Evolutionary conservation across 2,888 invertebrate genomes (phyloP), one percentile per base, ranked within the genome.

Genomic region (Pollenia angustigena): DNA sequence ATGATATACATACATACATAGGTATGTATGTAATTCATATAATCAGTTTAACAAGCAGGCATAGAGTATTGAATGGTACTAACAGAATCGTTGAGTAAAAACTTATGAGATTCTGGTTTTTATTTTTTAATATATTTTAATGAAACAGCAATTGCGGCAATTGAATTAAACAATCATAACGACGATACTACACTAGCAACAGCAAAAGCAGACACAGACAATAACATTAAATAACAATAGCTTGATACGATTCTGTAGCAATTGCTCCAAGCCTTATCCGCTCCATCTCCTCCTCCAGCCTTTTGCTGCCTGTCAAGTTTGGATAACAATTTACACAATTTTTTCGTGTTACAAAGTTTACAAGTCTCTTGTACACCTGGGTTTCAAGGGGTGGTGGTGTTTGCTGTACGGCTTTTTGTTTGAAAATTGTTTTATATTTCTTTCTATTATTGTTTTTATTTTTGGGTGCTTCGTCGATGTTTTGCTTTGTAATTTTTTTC

Each of bases 91-190:
- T 46, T n/a, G 52, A 68, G 12, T 18, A 75, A 72, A 58, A 16
- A 32, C 32, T 32, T 46, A 68, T 81, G 60, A n/a, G 54, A 82
- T 82, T 85, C 46, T 68, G 60, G 62, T 44, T 69, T 69, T 4
- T 40, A 44, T 52, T 76, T 46, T 58, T 44, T 75, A 11, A 50
- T 50, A 14, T 52, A 64, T 54, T 78, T 69, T 42, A 75, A 80
- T 66, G 46, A 80, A 64, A 48, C 56, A 64, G 52, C 74, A 79
- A 85, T 83, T 84, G 81, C 84, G 81, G 50, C 84, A 87, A 84
- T 84, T 84, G 78, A 84, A 84, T 84, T 84, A 87, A 81, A 84
- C 69, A 87, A 81, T 79, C 81, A 81, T 69, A 74, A 56, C 72
- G 78, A 62, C 72, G 78, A 68, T 71, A 72, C 64, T 46, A 58